These are phyloP conservation scores for Schizotus pectinicornis DNA, from an alignment of 2,888 invertebrate genomes.

Conservation along the genomic window DNA sequence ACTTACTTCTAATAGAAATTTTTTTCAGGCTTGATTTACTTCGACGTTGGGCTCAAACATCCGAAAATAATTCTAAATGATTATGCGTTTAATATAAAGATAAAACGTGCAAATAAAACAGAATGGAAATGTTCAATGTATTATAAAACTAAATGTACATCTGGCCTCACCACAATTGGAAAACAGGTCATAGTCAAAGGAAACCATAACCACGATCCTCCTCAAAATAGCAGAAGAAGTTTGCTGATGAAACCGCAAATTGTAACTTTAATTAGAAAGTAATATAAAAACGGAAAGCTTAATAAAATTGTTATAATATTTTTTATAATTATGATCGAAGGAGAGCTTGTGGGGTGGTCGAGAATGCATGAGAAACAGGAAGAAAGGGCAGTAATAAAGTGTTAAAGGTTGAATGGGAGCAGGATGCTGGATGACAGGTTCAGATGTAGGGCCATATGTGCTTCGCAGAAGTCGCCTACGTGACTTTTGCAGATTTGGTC, in stretches of 20 bases:
- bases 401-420: too few species aligned
- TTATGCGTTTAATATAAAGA: constrained; percentile 36
- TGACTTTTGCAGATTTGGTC: too few species aligned
- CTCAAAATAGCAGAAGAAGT: not conserved
- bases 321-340: too few species aligned
- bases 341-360: too few species aligned
- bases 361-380: too few species aligned
- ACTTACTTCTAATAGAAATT: too few species aligned
- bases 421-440: too few species aligned
- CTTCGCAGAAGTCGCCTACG: too few species aligned
- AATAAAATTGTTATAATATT: not conserved
- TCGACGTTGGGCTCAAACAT: constrained; percentile 36
- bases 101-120: constrained; percentile 30
- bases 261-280: not conserved
- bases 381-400: too few species aligned
- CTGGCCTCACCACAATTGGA: constrained; percentile 28
- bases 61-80: constrained; percentile 39
- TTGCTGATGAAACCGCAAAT: not conserved
- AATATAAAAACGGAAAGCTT: not conserved
- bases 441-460: too few species aligned
- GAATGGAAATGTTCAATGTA: constrained; percentile 40
- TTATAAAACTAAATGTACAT: constrained; percentile 32
- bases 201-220: constrained; percentile 12
- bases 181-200: constrained; percentile 19
- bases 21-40: constrained; percentile 37